Evolutionary conservation across 2,888 invertebrate species (phyloP).

Genomic region (Erpobdella octoculata): DNA sequence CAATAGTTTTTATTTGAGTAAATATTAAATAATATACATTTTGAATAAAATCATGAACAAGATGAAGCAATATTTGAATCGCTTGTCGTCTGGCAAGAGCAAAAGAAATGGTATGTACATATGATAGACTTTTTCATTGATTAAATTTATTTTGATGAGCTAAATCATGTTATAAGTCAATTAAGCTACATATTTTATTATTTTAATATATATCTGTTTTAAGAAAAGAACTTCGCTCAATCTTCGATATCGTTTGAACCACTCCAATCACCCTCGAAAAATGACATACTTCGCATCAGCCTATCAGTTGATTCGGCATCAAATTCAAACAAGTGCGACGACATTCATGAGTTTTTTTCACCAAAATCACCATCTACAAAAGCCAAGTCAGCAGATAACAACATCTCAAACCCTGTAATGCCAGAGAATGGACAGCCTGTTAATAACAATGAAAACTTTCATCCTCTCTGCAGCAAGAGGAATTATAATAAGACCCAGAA

Average conservation of each 20-base stretch:
- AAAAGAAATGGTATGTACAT: not conserved
- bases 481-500: no score
- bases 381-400: not conserved
- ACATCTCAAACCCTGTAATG: no score
- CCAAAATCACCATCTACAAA: not conserved
- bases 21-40: not conserved
- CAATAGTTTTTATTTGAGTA: not conserved
- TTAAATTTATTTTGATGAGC: no score
- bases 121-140: not conserved
- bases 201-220: no score
- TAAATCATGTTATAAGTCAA: no score
- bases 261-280: not conserved
- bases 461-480: no score
- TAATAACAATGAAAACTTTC: no score
- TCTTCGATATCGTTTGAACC: not conserved
- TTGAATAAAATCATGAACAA: no score
- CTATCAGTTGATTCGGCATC: not conserved
- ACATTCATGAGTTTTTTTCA: not conserved
- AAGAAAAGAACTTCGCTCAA: not conserved
- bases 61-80: not conserved
- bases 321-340: not conserved
- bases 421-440: no score
- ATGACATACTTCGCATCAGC: not conserved
- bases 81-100: not conserved
- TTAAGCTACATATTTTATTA: no score